phyloP scores from a whole-genome alignment of 2,888 invertebrate genomes.

The Pelosia muscerda region DNA sequence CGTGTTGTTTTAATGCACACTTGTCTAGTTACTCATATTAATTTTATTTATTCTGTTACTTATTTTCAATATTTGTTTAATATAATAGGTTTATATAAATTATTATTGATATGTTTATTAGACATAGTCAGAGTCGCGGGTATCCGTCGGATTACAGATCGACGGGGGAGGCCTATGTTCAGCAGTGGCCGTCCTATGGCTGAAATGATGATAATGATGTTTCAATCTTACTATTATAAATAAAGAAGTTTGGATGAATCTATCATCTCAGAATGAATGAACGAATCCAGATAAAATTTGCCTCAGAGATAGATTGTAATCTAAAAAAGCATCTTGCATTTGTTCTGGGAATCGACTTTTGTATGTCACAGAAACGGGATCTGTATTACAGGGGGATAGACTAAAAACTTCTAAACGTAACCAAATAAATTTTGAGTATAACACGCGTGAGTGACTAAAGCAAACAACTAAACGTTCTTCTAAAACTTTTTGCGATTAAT shows the following conservation, averaged over 20 bases:
- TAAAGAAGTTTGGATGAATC: too few relatives aligned
- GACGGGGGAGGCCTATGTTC: too few relatives aligned
- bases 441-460: neutral
- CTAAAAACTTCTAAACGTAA: neutral
- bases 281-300: neutral
- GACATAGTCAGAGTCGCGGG: too few relatives aligned
- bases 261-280: neutral
- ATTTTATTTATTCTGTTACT: neutral
- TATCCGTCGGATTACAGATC: too few relatives aligned
- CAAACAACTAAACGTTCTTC: neutral
- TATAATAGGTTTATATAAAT: neutral
- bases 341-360: too few relatives aligned
- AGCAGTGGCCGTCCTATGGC: too few relatives aligned
- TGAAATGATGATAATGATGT: too few relatives aligned
- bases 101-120: neutral
- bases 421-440: neutral
- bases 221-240: too few relatives aligned
- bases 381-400: too few relatives aligned
- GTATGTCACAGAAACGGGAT: too few relatives aligned
- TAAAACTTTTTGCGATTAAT: neutral
- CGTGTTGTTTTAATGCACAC: slow-evolving; percentile 38
- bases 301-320: neutral
- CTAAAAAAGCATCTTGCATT: neutral
- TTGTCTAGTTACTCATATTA: slow-evolving; percentile 12
- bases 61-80: neutral